Evolutionary conservation across 2,113 vertebrate species (phyloP), one percentile per base, ranked within the genome.

Genomic region (Mobula hypostoma): DNA sequence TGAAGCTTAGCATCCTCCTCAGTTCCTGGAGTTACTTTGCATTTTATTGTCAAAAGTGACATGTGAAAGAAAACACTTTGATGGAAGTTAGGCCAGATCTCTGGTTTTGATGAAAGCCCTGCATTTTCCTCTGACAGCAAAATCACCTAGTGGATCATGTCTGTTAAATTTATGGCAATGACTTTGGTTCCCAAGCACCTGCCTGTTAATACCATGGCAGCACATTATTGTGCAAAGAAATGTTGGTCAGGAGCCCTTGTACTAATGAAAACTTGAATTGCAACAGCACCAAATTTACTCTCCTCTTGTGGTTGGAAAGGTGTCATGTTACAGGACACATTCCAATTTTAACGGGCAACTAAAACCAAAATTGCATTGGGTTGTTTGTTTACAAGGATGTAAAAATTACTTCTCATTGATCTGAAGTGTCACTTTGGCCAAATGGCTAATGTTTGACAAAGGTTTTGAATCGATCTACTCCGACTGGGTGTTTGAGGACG

Each of bases 391-490:
- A 66, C 85, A 90, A 68, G 61, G 29, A 32, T 24, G 61, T 32
- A 66, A 90, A 90, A 90, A 90, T 90, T n/a, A 66, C 85, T 90
- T 68, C 63, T 90, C n/a, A 90, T 90, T 90, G 85, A 90, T 90
- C 63, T 90, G 85, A 66, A 90, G 32, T 32, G 85, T 14, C 58
- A 29, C 14, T 90, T n/a, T 32, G 85, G n/a, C 61, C 29, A n/a
- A 66, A 90, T 17, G 85, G 85, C 61, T 66, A n/a, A 66, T 90
- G 85, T 66, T 68, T 32, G 85, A 90, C 85, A 90, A n/a, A 90
- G 61, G 85, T 90, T 90, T 90, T 32, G n/a, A 32, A 90, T 90
- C 63, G 85, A 90, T 90, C 85, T 63, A 32, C 85, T 90, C 63
- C 32, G 85, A 61, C n/a, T 19, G 85, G 66, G 61, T 66, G 83